phyloP scores from a whole-genome alignment of 1,140 invertebrate genomes.

The Mya arenaria region DNA sequence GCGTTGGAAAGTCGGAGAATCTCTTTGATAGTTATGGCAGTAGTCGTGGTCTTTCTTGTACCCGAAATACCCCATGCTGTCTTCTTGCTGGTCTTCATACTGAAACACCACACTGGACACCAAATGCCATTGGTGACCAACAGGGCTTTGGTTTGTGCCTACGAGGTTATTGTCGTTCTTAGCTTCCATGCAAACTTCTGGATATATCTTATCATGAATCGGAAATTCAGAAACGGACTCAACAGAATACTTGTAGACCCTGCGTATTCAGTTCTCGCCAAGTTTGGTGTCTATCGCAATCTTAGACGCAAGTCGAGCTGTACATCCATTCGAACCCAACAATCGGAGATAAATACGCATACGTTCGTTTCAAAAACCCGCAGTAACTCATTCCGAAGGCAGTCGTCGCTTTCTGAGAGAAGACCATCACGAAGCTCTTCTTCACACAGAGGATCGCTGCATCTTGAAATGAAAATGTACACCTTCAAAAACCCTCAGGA shows the following conservation, averaged over 20 bases:
- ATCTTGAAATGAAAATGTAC: no score
- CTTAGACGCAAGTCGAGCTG: background rate
- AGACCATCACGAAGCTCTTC: no score
- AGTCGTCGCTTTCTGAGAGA: no score
- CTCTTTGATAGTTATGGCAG: constrained; percentile 22
- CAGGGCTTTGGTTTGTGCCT: background rate
- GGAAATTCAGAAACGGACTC: constrained; percentile 27
- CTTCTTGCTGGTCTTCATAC: background rate
- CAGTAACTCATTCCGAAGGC: no score
- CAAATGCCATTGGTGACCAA: constrained; percentile 4
- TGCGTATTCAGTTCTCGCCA: background rate
- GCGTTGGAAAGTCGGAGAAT: constrained; percentile 24
- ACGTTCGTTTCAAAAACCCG: no score
- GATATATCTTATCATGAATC: constrained; percentile 38
- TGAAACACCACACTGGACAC: background rate
- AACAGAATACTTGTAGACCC: background rate
- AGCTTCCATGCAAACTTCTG: constrained; percentile 54
- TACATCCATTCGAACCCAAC: background rate
- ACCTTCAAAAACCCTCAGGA: no score
- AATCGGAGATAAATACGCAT: background rate
- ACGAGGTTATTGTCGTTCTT: constrained; percentile 36
- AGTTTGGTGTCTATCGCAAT: background rate
- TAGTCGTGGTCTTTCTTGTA: constrained; percentile 45
- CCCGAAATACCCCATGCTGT: constrained; percentile 45
- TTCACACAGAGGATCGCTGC: no score